These are phyloP conservation scores for Drosophila grimshawi DNA, from an alignment of 1,140 invertebrate genomes.

Conservation along the genomic window DNA sequence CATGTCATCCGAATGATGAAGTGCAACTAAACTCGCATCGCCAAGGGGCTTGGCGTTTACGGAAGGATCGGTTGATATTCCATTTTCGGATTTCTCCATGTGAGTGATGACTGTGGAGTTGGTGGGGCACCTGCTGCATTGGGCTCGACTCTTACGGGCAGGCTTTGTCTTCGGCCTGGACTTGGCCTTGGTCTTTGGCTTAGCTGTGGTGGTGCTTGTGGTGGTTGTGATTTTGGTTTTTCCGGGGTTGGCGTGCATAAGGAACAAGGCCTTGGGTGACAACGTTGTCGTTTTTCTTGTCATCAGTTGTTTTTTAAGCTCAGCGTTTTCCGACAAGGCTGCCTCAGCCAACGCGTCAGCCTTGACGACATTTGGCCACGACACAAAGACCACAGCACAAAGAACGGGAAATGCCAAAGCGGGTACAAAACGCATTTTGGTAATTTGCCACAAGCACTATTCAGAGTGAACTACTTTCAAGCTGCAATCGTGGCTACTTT, in stretches of 20 bases:
- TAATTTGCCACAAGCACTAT: not conserved
- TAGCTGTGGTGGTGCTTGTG: not conserved
- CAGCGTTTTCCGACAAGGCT: not conserved
- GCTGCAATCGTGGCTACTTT: slow-evolving; percentile 15
- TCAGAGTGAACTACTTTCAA: slow-evolving; percentile 24
- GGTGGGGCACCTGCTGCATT: not conserved
- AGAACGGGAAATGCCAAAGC: not conserved
- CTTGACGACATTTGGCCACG: not conserved
- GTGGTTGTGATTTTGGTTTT: not conserved
- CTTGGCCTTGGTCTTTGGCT: not conserved
- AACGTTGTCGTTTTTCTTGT: slow-evolving; percentile 5
- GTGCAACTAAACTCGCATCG: not conserved
- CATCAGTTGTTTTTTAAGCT: not conserved
- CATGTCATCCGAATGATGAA: not conserved
- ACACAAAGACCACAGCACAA: slow-evolving; percentile 3
- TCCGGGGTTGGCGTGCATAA: slow-evolving; percentile 18
- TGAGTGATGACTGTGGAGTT: not conserved
- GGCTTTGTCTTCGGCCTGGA: not conserved
- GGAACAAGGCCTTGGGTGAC: slow-evolving; percentile 36
- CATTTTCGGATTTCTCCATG: not conserved
- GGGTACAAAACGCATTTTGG: slow-evolving; percentile 31
- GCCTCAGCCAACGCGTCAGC: slow-evolving; percentile 14
- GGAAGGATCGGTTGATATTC: not conserved
- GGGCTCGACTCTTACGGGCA: slow-evolving; percentile 1
- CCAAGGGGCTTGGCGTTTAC: not conserved